These are phyloP conservation scores for Hybognathus amarus DNA, from an alignment of 2,797 vertebrate species.

Conservation along the genomic window DNA sequence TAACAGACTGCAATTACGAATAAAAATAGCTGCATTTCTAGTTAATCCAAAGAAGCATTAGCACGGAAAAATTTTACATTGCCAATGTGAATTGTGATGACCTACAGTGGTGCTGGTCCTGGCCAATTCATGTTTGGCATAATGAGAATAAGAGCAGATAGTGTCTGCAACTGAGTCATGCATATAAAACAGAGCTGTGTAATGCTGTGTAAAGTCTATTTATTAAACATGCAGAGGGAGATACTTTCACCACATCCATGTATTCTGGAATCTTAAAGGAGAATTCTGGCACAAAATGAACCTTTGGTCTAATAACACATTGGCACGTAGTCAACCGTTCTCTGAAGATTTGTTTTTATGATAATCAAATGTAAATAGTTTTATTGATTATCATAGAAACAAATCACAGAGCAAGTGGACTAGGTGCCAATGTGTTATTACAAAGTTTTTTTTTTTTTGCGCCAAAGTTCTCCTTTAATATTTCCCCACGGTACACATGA, in stretches of 20 bases:
- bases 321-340: too few species aligned
- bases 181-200: slow-evolving; percentile 43
- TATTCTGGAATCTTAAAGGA: slow-evolving; percentile 32
- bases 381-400: too few species aligned
- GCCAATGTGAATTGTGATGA: slow-evolving; percentile 11
- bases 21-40: slow-evolving; percentile 3
- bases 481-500: slow-evolving; percentile 27
- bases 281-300: too few species aligned
- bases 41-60: slow-evolving; percentile 13
- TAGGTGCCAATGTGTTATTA: too few species aligned
- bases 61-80: neutral
- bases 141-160: slow-evolving; percentile 41
- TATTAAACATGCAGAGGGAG: slow-evolving; percentile 54
- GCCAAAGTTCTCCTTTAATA: neutral
- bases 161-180: slow-evolving; percentile 32
- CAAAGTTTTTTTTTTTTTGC: too few species aligned
- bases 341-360: too few species aligned
- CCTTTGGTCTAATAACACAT: too few species aligned
- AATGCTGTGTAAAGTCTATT: slow-evolving; percentile 46
- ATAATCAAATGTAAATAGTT: too few species aligned
- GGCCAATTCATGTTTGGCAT: slow-evolving; percentile 36
- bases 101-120: slow-evolving; percentile 21
- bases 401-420: too few species aligned
- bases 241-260: slow-evolving; percentile 45
- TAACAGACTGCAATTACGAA: neutral